Conservation (phyloP, 2,113 vertebrate species). For the Hyla sarda region DNA sequence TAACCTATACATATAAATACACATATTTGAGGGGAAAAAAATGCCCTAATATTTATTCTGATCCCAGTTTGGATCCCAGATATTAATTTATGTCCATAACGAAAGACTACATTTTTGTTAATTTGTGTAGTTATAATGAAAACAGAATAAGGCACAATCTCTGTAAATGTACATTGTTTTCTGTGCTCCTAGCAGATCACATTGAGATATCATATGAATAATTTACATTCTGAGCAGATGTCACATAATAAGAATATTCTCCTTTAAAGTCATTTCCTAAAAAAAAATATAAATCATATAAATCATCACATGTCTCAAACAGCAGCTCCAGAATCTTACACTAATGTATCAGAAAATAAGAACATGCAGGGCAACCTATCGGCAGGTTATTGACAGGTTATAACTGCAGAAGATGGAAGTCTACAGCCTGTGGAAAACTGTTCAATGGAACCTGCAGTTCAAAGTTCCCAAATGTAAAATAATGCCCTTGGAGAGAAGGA, state of each 20-base stretch:
- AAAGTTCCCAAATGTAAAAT: too few species aligned
- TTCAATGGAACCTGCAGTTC: too few species aligned
- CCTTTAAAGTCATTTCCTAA: background rate
- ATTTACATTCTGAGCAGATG: background rate
- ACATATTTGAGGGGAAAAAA: background rate
- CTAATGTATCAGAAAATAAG: background rate
- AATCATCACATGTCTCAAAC: background rate
- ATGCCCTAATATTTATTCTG: background rate
- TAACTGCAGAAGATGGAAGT: too few species aligned
- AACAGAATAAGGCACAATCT: slow-evolving; percentile 4
- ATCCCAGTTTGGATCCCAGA: background rate
- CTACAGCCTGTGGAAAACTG: too few species aligned
- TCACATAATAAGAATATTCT: background rate
- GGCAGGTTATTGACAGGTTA: too few species aligned
- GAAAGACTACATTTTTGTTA: background rate
- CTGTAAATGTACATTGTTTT: background rate
- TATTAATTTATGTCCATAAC: background rate
- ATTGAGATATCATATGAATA: background rate
- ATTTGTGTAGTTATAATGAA: background rate
- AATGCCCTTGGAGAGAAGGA: too few species aligned
- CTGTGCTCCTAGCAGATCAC: background rate
- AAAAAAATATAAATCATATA: background rate
- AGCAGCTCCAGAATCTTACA: background rate
- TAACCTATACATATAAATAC: too few species aligned
- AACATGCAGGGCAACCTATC: background rate